Evolutionary conservation across 2,888 invertebrate genomes (phyloP).

Genomic region (Thera obeliscata): DNA sequence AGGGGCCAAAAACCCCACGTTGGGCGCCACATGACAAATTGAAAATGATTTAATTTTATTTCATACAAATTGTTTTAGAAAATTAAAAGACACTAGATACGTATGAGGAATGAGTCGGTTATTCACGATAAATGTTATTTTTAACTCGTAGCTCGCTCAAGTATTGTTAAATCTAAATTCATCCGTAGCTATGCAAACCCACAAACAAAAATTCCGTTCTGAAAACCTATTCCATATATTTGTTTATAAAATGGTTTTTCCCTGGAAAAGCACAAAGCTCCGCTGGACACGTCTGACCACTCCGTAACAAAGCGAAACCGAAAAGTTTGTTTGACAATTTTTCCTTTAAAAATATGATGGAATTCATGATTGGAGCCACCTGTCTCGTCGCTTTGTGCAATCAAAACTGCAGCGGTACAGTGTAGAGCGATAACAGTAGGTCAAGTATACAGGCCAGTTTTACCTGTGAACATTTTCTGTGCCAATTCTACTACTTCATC

Average conservation of each 20-base stretch:
- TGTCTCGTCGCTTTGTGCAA: conserved; percentile 36
- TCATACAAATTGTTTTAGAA: too few species aligned
- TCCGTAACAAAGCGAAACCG: conserved; percentile 21
- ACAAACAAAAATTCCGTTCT: neutral
- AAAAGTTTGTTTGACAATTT: conserved; percentile 30
- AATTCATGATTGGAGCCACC: conserved; percentile 35
- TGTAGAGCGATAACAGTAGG: neutral
- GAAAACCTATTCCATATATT: neutral
- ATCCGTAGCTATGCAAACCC: too few species aligned
- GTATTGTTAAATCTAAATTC: too few species aligned
- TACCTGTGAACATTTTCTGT: too few species aligned
- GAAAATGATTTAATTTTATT: neutral
- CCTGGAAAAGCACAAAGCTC: neutral
- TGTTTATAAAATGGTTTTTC: neutral
- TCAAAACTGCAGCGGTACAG: conserved; percentile 27
- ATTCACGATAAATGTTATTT: too few species aligned
- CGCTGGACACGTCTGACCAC: conserved; percentile 11
- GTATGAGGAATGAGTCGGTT: too few species aligned
- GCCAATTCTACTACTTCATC: too few species aligned
- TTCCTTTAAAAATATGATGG: conserved; percentile 35
- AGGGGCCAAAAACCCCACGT: conserved; percentile 1
- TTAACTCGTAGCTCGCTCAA: too few species aligned
- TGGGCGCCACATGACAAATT: conserved; percentile 5
- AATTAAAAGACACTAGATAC: too few species aligned
- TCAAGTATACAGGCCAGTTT: neutral